Evolutionary conservation across 2,888 invertebrate genomes (phyloP).

Genomic region (Dryadula phaetusa): DNA sequence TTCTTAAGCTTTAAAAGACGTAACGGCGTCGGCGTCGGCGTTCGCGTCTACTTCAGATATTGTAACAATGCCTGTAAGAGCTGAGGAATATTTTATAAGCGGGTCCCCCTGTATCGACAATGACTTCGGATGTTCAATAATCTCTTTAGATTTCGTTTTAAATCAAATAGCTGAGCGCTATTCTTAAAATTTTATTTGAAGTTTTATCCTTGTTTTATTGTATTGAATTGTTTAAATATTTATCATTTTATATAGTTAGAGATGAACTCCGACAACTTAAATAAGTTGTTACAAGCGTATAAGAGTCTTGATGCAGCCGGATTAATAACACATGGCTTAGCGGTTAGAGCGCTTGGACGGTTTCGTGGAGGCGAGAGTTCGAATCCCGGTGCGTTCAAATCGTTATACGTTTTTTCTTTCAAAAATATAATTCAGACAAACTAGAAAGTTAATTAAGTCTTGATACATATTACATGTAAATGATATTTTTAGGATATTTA

Average conservation of each 20-base stretch:
- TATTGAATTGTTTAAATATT: not conserved
- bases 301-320: too few relatives aligned
- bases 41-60: constrained; percentile 18
- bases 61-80: constrained; percentile 20
- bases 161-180: not conserved
- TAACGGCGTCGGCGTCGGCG: constrained; percentile 17
- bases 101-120: constrained; percentile 18
- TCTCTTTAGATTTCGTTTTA: constrained; percentile 4
- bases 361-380: too few relatives aligned
- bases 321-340: too few relatives aligned
- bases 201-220: not conserved
- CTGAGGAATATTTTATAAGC: constrained; percentile 26
- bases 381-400: too few relatives aligned
- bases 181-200: not conserved
- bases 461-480: too few relatives aligned
- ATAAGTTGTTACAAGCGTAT: too few relatives aligned
- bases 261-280: too few relatives aligned
- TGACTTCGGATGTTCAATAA: constrained; percentile 2
- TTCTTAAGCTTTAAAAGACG: constrained; percentile 28
- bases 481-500: too few relatives aligned
- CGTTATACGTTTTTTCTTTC: too few relatives aligned
- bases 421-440: too few relatives aligned
- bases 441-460: too few relatives aligned
- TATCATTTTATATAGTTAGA: not conserved
- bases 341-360: too few relatives aligned